Evolutionary conservation across 2,888 invertebrate species (phyloP).

Genomic region (Apoda limacodes): DNA sequence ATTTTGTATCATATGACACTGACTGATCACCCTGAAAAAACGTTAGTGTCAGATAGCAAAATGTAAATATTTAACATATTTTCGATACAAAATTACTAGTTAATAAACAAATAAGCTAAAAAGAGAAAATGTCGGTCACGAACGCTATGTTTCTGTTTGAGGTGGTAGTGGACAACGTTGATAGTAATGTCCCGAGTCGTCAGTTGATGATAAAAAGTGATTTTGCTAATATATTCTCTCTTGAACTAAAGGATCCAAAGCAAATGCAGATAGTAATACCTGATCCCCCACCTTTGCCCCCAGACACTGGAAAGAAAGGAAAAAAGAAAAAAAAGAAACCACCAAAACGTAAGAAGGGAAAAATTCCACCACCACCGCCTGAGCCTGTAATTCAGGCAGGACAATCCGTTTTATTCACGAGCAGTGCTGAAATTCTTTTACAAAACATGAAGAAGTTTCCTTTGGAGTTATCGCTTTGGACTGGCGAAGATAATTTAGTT

Average conservation of each 20-base stretch:
- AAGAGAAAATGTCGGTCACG: conserved; percentile 43
- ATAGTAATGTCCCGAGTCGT: conserved; percentile 40
- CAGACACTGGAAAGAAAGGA: conserved; percentile 44
- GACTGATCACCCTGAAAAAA: too few relatives aligned
- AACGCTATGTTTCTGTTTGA: conserved; percentile 57
- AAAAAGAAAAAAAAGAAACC: conserved; percentile 34
- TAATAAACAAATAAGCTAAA: conserved; percentile 5
- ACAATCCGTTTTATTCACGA: conserved; percentile 52
- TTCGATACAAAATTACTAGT: too few relatives aligned
- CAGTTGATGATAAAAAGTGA: conserved; percentile 47
- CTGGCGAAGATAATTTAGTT: conserved; percentile 45
- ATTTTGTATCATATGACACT: too few relatives aligned
- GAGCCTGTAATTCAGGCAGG: conserved; percentile 55
- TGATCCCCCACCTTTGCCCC: conserved; percentile 52
- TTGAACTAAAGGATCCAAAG: conserved; percentile 57
- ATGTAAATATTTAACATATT: too few relatives aligned
- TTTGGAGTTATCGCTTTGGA: conserved; percentile 51
- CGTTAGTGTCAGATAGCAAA: too few relatives aligned
- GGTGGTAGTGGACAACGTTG: conserved; percentile 49
- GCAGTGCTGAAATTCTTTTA: conserved; percentile 46
- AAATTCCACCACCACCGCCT: conserved; percentile 35
- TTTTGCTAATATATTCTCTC: conserved; percentile 54
- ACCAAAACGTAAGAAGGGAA: conserved; percentile 41
- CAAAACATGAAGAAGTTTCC: conserved; percentile 49
- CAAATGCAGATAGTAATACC: conserved; percentile 56